Base-by-base conservation (phyloP, 2,888 invertebrate species). In the Chydorus sphaericus region DNA sequence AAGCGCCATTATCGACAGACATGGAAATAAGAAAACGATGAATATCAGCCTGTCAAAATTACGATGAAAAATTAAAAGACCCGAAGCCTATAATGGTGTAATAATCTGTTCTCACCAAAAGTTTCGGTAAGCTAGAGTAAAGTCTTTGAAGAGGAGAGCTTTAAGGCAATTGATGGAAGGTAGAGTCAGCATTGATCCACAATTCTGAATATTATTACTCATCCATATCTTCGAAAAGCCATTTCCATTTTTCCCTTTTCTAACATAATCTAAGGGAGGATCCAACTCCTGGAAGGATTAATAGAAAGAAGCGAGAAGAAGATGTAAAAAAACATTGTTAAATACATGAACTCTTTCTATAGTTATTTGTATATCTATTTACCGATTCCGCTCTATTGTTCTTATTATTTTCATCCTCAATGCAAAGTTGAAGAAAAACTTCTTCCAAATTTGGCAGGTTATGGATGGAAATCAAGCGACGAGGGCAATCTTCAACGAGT, bases 41-140 rank as follows among this genome's bases (percentile, higher is more conserved):
- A 70, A 55, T 36, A 58, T 55, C 54, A 57, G 44, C 20, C 57
- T 57, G 36, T 8, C n/a, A n/a, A n/a, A n/a, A n/a, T n/a, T n/a
- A n/a, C n/a, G n/a, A n/a, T n/a, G n/a, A n/a, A n/a, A n/a, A n/a
- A n/a, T n/a, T n/a, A n/a, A n/a, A n/a, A n/a, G n/a, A n/a, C n/a
- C n/a, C n/a, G n/a, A n/a, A n/a, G n/a, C n/a, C n/a, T n/a, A n/a
- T n/a, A n/a, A n/a, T n/a, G n/a, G n/a, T n/a, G n/a, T n/a, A n/a
- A n/a, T n/a, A n/a, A n/a, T n/a, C n/a, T n/a, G 28, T 23, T 4
- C 8, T 11, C 70, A 83, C 83, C 89, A 89, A 59, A 90, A 86
- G 71, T 90, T 90, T 51, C 90, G 76, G 88, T 89, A 89, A 87
- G 90, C 89, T 31, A 87, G 76, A 52, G 90, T 73, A 74, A 90